phyloP scores from a whole-genome alignment of 2,113 vertebrate species.

The Ptilonorhynchus violaceus region DNA sequence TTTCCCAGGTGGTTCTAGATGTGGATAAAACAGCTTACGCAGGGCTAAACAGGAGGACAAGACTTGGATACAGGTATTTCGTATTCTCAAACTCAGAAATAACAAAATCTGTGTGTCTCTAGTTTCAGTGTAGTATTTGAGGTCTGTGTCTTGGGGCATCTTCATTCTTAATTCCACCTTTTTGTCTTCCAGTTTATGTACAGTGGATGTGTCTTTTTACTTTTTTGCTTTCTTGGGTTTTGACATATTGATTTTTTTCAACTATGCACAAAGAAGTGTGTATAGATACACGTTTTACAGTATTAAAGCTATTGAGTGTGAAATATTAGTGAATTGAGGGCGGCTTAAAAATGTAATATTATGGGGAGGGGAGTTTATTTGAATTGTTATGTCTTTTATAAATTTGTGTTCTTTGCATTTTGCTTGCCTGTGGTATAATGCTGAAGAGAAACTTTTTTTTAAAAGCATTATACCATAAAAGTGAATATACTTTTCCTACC shows the following conservation, averaged over 20 bases:
- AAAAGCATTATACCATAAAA: not conserved
- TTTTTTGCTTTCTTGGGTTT: not conserved
- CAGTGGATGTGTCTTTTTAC: not conserved
- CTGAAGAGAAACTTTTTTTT: not conserved
- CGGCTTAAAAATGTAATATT: not conserved
- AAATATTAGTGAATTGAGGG: not conserved
- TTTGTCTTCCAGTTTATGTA: not conserved
- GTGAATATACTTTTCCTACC: not conserved
- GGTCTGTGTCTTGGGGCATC: not conserved
- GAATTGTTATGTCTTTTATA: not conserved
- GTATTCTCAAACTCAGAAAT: not conserved
- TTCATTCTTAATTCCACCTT: not conserved
- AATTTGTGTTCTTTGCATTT: not conserved
- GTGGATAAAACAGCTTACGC: not conserved
- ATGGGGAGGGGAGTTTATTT: not conserved
- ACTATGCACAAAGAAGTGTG: accelerated
- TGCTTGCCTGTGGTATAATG: not conserved
- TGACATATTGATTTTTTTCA: not conserved
- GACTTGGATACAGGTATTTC: not conserved
- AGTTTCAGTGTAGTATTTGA: not conserved
- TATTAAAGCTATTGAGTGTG: not conserved
- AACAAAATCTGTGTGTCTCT: not conserved
- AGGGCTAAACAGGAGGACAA: not conserved
- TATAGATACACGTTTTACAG: not conserved
- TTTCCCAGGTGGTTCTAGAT: not conserved